Conservation (phyloP, 2,797 vertebrate species). For the Platyrinchus mystaceus region DNA sequence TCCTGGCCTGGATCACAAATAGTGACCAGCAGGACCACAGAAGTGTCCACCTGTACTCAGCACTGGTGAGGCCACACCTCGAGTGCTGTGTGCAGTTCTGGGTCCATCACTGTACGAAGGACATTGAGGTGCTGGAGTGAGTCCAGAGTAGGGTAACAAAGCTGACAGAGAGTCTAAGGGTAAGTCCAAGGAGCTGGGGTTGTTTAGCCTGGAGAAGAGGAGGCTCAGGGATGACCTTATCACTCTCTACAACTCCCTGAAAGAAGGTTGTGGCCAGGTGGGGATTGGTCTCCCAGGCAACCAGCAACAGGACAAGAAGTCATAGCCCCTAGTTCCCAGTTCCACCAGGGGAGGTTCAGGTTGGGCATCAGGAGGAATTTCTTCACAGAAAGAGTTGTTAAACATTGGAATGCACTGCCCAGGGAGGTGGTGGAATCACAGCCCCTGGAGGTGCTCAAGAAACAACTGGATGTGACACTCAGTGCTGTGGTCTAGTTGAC, state of each 20-base stretch:
- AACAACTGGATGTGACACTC: not conserved
- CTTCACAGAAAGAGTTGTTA: not conserved
- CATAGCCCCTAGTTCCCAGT: not conserved
- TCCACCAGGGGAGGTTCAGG: not conserved
- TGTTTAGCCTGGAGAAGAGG: not conserved
- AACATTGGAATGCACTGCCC: not conserved
- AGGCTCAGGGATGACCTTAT: not conserved
- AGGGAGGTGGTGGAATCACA: not conserved
- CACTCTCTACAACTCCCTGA: not conserved
- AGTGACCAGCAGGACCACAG: not conserved
- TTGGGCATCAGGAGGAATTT: not conserved
- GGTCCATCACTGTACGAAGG: not conserved
- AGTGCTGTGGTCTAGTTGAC: accelerated
- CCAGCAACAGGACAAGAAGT: not conserved
- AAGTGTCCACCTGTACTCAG: not conserved
- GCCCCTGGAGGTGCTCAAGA: too few species aligned
- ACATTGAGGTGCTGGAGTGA: accelerated
- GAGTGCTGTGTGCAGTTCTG: not conserved
- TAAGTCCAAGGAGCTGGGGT: not conserved
- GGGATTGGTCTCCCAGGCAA: not conserved
- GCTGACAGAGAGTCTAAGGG: not conserved
- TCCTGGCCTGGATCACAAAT: not conserved
- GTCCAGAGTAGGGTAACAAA: not conserved
- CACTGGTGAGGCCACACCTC: not conserved
- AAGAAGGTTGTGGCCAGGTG: not conserved